Evolutionary conservation across 23 tunicate species (phyloP), one percentile per base, ranked within the genome.

Genomic region (Trididemnum nubilum): DNA sequence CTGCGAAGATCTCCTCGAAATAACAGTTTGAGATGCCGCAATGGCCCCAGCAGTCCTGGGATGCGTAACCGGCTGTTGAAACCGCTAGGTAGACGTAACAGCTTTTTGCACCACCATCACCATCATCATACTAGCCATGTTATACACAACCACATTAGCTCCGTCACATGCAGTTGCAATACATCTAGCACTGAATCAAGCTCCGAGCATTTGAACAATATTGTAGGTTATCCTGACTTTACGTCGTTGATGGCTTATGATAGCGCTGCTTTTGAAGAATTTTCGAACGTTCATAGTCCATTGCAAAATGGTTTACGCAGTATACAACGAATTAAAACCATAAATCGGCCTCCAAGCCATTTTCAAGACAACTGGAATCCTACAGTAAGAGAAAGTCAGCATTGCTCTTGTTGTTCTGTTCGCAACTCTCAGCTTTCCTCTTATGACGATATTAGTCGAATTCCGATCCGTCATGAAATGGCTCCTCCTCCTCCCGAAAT

Each of bases 401-500:
- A 59, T 37, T 82, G 86, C 39, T 40, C 69, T 23, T 40, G 54
- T 51, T 51, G 86, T 31, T 28, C 65, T 1, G 22, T 39, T 30
- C 85, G 65, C 59, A 7, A 15, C 54, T 44, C 54, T 15, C 54
- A 44, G 54, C 54, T 44, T 15, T 7, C 54, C 9, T 9, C 15
- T 44, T n/a, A 24, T 63, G 74, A 69, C 37, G 74, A 9, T 7
- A 69, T 9, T 12, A 33, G 39, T n/a, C 19, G 36, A 25, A 32
- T 34, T 2, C 69, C 5, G 23, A 2, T 37, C 31, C 79, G 22
- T 26, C 30, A n/a, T 35, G 78, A 58, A 0, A 32, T 71, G 12
- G 92, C 83, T 0, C 92, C 92, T 0, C 92, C 92, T 34, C 92
- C 86, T 3, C 92, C 92, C 0, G 50, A 75, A 32, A 49, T 81